A percentile compares a stretch with the other conserved stretches of the same genome.
phyloP scores from a whole-genome alignment of 2,797 vertebrate genomes.

The Lagodon rhomboides region DNA sequence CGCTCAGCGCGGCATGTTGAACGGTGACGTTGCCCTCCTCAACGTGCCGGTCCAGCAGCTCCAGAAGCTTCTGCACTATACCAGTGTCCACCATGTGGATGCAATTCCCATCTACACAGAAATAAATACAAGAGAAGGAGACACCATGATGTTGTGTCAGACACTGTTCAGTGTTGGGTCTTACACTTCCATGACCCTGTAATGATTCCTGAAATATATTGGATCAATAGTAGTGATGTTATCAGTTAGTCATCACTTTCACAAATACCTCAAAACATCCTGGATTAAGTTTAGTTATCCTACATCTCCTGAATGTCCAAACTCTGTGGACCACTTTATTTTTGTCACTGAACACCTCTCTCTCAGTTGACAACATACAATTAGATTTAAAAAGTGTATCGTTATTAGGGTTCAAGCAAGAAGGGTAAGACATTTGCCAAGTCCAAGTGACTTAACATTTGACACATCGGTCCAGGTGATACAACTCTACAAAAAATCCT shows the following conservation, averaged over 20 bases:
- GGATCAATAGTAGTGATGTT: neutral
- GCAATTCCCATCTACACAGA: conserved; percentile 92
- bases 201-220: too few relatives aligned
- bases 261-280: neutral
- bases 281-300: neutral
- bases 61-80: conserved; percentile 95
- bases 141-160: neutral
- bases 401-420: too few relatives aligned
- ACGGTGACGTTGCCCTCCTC: conserved; percentile 98
- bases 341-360: neutral
- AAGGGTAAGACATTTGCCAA: too few relatives aligned
- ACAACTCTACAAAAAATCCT: too few relatives aligned
- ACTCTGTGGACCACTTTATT: neutral
- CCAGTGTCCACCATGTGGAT: conserved; percentile 99
- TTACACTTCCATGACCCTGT: too few relatives aligned
- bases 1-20: conserved; percentile 96
- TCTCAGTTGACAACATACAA: neutral
- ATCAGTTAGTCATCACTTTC: neutral
- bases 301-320: neutral
- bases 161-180: neutral
- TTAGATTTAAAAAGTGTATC: neutral
- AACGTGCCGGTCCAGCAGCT: conserved; percentile 94
- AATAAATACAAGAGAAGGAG: neutral
- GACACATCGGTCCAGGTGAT: too few relatives aligned
- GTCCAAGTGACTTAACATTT: too few relatives aligned